Conservation (phyloP, 2,888 invertebrate genomes). For the Rhodophaea formosa region DNA sequence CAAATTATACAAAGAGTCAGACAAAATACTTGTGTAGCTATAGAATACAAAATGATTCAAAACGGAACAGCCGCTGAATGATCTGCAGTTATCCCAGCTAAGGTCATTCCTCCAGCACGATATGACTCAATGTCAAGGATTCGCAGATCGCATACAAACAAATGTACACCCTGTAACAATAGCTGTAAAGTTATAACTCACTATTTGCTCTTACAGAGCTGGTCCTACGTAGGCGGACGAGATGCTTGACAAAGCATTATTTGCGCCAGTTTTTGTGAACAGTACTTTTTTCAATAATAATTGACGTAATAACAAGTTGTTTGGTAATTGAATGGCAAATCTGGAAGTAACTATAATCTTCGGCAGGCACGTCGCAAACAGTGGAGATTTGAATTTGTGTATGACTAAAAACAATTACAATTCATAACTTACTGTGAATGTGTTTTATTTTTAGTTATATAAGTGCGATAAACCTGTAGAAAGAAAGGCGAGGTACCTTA, state of each 20-base stretch:
- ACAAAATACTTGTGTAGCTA: too few relatives aligned
- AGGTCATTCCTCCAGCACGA: conserved; percentile 32
- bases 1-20: too few relatives aligned
- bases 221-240: conserved; percentile 38
- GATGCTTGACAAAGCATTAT: conserved; percentile 37
- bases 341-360: neutral
- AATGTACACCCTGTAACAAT: conserved; percentile 29
- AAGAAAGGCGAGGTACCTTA: too few relatives aligned
- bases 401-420: too few relatives aligned
- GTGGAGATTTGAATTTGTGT: neutral
- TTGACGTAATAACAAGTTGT: conserved; percentile 4
- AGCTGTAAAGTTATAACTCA: conserved; percentile 29
- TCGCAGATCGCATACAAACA: conserved; percentile 23
- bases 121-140: conserved; percentile 47
- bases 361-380: neutral
- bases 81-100: conserved; percentile 10
- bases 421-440: too few relatives aligned
- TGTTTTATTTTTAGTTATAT: too few relatives aligned
- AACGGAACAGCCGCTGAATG: neutral
- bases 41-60: neutral
- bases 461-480: too few relatives aligned
- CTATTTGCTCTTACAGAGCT: conserved; percentile 29
- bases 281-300: conserved; percentile 10
- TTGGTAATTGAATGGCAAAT: conserved; percentile 4
- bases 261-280: conserved; percentile 31